Evolutionary conservation across 2,888 invertebrate genomes (phyloP).

Genomic region (Halocaridina rubra): DNA sequence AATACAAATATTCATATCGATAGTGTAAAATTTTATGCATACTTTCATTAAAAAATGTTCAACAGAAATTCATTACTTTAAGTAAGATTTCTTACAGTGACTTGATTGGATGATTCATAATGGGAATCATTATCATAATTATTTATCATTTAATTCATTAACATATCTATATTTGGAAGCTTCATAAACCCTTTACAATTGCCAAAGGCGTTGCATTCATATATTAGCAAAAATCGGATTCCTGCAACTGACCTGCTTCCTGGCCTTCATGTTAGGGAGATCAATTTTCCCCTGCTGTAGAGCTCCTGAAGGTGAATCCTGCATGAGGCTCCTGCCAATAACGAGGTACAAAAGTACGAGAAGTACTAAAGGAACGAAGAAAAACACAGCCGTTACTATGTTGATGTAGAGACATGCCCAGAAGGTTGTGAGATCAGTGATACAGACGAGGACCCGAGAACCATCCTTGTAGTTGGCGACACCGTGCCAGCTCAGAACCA

Average conservation of each 20-base stretch:
- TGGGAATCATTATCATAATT: no score
- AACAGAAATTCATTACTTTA: no score
- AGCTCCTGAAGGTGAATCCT: constrained; percentile 68
- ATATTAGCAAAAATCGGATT: no score
- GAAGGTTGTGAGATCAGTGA: constrained; percentile 39
- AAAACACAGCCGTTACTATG: constrained; percentile 74
- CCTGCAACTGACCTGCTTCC: constrained; percentile 48
- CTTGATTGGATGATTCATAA: no score
- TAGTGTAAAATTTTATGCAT: no score
- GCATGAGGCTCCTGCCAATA: constrained; percentile 70
- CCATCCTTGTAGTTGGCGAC: constrained; percentile 34
- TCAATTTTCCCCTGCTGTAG: constrained; percentile 50
- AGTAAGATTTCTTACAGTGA: no score
- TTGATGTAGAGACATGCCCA: constrained; percentile 74
- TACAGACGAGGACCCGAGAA: constrained; percentile 30
- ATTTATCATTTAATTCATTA: no score
- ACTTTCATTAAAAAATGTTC: no score
- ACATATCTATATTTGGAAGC: no score
- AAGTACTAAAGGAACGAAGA: constrained; percentile 84
- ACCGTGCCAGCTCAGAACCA: constrained; percentile 34
- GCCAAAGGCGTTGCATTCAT: no score
- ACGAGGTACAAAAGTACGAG: constrained; percentile 85
- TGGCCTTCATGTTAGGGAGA: constrained; percentile 53
- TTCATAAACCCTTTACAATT: no score
- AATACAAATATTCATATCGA: no score